Base-by-base conservation (phyloP, 2,113 vertebrate genomes). In the pig (Sus scrofa) region DNA sequence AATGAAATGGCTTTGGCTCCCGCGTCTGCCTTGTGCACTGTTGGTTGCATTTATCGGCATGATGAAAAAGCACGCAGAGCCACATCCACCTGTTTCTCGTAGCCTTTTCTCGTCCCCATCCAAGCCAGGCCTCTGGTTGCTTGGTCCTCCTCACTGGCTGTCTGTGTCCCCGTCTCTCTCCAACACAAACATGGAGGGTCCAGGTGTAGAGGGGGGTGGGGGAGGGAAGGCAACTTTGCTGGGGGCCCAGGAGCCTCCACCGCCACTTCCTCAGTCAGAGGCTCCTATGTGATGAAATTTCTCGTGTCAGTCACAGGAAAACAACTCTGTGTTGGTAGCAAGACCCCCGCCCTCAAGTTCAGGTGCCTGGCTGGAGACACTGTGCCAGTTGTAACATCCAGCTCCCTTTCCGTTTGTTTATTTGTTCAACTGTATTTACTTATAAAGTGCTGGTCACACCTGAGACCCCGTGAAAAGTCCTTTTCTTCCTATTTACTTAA, bases 1-100 rank as follows among this genome's bases (percentile, higher is more conserved):
- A 75, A 24, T 0, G 71, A 50, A 6, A 1, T 22, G n/a, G 22
- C 50, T 78, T 58, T 0, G 3, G 1, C 7, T 56, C 14, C 15
- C 12, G 71, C 1, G 7, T 19, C 32, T 34, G 24, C 32, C 24
- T 65, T 32, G 26, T 13, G 8, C 7, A 0, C 9, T 8, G 13
- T 74, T 52, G 58, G 30, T 71, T 34, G 65, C 4, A 0, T 37
- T 92, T 39, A 39, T 58, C 16, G 15, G 7, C 50, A 27, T 11
- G 4, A 15, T 32, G 11, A 30, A 67, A 67, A 27, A 68, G 18
- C 0, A 1, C n/a, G 20, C 27, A 22, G 44, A 19, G 26, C 20
- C 2, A 0, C 3, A 1, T 30, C 27, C 0, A 56, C 58, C 13
- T 27, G 1, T 15, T 34, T 63, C 78, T 30, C 15, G 10, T 77